Evolutionary conservation across 2,113 vertebrate genomes (phyloP).

Genomic region (Maccullochella peelii): DNA sequence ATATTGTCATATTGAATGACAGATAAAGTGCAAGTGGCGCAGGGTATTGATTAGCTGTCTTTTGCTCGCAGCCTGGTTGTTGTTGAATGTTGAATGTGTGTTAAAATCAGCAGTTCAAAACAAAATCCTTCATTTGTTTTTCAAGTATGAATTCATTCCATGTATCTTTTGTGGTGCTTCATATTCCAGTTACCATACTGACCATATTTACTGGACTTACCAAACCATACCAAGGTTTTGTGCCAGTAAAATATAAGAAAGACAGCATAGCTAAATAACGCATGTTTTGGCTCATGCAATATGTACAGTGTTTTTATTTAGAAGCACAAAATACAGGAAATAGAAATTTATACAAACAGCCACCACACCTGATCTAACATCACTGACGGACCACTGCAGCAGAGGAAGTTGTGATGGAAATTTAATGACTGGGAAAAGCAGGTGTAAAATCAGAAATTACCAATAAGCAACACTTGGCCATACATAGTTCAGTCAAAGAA

Average conservation of each 20-base stretch:
- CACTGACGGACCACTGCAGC: not conserved
- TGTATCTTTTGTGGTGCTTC: not conserved
- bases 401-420: not conserved
- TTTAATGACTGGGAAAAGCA: not conserved
- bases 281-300: not conserved
- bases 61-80: conserved; percentile 27
- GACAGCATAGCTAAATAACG: not conserved
- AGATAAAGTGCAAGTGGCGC: conserved; percentile 40
- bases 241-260: not conserved
- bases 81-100: conserved; percentile 41
- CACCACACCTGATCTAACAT: not conserved
- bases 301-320: not conserved
- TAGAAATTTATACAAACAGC: not conserved
- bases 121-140: not conserved
- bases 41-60: conserved; percentile 58
- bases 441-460: not conserved
- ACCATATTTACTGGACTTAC: conserved; percentile 10
- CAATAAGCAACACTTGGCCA: not conserved
- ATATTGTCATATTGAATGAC: conserved; percentile 53
- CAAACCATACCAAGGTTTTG: not conserved
- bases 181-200: not conserved
- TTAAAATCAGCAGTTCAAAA: not conserved
- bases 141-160: not conserved
- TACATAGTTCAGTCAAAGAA: not conserved
- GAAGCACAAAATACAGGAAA: not conserved